phyloP scores from a whole-genome alignment of 2,797 vertebrate genomes.

The Gephyroberyx darwinii region DNA sequence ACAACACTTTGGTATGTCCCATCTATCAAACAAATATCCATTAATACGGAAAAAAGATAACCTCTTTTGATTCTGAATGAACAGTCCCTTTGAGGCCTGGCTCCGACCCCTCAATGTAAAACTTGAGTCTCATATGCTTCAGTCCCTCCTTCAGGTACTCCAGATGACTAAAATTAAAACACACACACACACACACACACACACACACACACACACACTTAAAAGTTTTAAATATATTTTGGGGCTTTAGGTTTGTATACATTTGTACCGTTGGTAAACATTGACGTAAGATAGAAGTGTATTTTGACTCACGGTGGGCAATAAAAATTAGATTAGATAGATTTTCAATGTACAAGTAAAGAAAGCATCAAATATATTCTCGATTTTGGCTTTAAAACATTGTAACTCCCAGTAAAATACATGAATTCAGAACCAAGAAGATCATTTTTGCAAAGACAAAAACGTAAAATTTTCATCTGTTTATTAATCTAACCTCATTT shows the following conservation, averaged over 20 bases:
- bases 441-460: not conserved
- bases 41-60: slow-evolving; percentile 18
- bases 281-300: too few relatives aligned
- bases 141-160: slow-evolving; percentile 89
- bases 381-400: too few relatives aligned
- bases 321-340: too few relatives aligned
- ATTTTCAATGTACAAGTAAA: too few relatives aligned
- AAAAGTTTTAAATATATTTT: too few relatives aligned
- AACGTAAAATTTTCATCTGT: not conserved
- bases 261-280: too few relatives aligned
- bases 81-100: slow-evolving; percentile 90
- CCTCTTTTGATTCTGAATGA: slow-evolving; percentile 92
- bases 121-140: slow-evolving; percentile 90
- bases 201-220: not conserved
- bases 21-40: not conserved
- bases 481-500: too few relatives aligned
- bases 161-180: slow-evolving; percentile 80
- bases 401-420: too few relatives aligned
- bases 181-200: slow-evolving; percentile 11
- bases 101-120: slow-evolving; percentile 95
- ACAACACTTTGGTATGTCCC: not conserved
- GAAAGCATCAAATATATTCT: too few relatives aligned
- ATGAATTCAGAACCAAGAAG: too few relatives aligned
- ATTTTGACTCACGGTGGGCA: too few relatives aligned
- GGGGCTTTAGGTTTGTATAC: too few relatives aligned